phyloP scores from a whole-genome alignment of 2,888 invertebrate species.

The Lochmaea crataegi region DNA sequence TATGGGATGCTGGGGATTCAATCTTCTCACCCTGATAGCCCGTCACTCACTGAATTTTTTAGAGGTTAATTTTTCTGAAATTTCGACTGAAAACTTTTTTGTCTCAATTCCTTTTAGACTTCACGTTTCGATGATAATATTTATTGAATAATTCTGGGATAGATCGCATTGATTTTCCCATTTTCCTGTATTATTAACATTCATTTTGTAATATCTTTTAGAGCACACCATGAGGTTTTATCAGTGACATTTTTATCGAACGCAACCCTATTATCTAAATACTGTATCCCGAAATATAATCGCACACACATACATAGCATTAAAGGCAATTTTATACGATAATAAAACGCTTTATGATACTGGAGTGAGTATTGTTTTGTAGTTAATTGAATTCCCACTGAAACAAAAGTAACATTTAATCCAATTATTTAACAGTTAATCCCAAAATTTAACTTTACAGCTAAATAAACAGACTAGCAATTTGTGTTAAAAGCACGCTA shows the following conservation, averaged over 20 bases:
- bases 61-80: no score
- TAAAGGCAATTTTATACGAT: constrained; percentile 26
- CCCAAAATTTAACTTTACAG: constrained; percentile 18
- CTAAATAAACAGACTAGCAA: constrained; percentile 24
- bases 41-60: no score
- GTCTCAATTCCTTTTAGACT: no score
- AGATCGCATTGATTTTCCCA: not conserved
- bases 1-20: no score
- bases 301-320: constrained; percentile 7
- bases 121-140: no score
- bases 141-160: no score
- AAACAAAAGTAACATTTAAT: constrained; percentile 20
- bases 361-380: constrained; percentile 22
- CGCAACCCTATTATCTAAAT: not conserved
- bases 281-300: constrained; percentile 27
- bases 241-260: not conserved
- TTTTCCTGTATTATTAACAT: not conserved
- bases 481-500: constrained; percentile 23
- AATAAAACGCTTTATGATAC: constrained; percentile 31
- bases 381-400: constrained; percentile 20
- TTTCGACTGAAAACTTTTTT: no score
- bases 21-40: no score
- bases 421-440: constrained; percentile 28
- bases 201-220: not conserved
- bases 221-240: not conserved